A percentile compares a stretch with the other conserved stretches of the same genome.
Conservation (phyloP, 2,888 invertebrate genomes). For the Euplexia lucipara region DNA sequence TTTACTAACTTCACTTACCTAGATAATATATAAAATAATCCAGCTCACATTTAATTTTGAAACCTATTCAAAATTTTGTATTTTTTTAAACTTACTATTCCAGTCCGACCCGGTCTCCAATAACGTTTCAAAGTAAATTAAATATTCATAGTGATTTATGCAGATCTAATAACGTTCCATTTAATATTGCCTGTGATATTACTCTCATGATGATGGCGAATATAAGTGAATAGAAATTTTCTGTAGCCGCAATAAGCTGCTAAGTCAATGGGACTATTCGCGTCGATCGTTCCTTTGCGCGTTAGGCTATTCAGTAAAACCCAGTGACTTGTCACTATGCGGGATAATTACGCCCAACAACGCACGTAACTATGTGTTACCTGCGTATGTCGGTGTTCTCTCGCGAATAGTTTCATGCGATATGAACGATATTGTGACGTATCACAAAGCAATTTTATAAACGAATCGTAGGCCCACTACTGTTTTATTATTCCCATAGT, state of each 20-base stretch:
- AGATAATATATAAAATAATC: background rate
- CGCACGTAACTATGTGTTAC: constrained; percentile 39
- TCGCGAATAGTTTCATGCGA: constrained; percentile 51
- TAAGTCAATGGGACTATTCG: constrained; percentile 48
- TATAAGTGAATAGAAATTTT: constrained; percentile 29
- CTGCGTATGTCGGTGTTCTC: constrained; percentile 28
- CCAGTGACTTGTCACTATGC: constrained; percentile 33
- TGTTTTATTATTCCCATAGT: background rate
- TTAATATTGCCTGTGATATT: constrained; percentile 14
- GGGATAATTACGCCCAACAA: constrained; percentile 53
- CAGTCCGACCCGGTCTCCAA: background rate
- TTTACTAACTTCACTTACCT: no score
- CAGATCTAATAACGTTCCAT: constrained; percentile 28
- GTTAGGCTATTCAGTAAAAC: constrained; percentile 51
- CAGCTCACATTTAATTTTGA: background rate
- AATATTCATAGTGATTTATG: constrained; percentile 16
- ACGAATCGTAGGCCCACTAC: constrained; percentile 2
- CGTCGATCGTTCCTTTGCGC: constrained; percentile 48
- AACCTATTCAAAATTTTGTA: background rate
- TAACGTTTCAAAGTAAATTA: background rate
- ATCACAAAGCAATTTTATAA: constrained; percentile 11
- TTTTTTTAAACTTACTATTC: background rate
- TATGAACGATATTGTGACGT: constrained; percentile 24
- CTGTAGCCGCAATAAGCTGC: constrained; percentile 39
- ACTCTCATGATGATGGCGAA: constrained; percentile 15